Percentiles rank a stretch among this genome's conserved stretches.
phyloP scores from a whole-genome alignment of 2,113 vertebrate genomes.

The Henicopernis longicauda region DNA sequence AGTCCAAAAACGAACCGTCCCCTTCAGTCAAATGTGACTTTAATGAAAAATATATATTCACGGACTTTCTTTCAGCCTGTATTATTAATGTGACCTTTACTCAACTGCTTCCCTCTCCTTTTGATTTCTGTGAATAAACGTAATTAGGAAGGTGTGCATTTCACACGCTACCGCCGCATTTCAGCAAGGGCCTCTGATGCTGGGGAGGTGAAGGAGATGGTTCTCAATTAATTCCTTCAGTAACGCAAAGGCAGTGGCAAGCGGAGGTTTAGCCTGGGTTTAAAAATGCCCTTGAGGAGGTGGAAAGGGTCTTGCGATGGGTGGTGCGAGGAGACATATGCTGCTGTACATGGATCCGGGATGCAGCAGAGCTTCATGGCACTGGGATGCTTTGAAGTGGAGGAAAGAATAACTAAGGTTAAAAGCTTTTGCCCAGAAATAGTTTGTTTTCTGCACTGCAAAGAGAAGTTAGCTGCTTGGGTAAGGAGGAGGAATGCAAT shows the following conservation, averaged over 20 bases:
- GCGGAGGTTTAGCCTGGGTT: background rate
- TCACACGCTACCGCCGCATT: background rate
- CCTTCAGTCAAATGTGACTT: slow-evolving; percentile 57
- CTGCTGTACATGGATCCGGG: background rate
- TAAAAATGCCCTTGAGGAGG: background rate
- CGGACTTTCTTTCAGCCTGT: slow-evolving; percentile 43
- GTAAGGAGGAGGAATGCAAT: background rate
- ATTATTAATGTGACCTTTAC: slow-evolving; percentile 66
- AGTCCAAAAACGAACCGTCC: slow-evolving; percentile 13
- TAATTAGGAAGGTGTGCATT: slow-evolving; percentile 39
- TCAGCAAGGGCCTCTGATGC: background rate
- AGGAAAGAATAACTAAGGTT: background rate
- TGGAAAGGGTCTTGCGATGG: background rate
- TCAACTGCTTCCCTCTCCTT: slow-evolving; percentile 44
- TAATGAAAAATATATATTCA: slow-evolving; percentile 58
- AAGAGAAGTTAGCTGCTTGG: background rate
- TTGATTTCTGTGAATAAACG: slow-evolving; percentile 57
- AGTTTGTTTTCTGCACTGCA: background rate
- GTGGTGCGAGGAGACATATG: background rate
- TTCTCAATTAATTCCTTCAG: slow-evolving; percentile 79
- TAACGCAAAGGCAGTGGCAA: background rate
- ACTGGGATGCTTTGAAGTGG: background rate
- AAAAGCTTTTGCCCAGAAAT: background rate
- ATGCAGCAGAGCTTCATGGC: background rate
- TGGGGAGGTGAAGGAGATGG: background rate